Percentiles rank a stretch among this genome's conserved stretches.
phyloP scores from a whole-genome alignment of 2,797 vertebrate genomes.

The Muraenolepis orangiensis region DNA sequence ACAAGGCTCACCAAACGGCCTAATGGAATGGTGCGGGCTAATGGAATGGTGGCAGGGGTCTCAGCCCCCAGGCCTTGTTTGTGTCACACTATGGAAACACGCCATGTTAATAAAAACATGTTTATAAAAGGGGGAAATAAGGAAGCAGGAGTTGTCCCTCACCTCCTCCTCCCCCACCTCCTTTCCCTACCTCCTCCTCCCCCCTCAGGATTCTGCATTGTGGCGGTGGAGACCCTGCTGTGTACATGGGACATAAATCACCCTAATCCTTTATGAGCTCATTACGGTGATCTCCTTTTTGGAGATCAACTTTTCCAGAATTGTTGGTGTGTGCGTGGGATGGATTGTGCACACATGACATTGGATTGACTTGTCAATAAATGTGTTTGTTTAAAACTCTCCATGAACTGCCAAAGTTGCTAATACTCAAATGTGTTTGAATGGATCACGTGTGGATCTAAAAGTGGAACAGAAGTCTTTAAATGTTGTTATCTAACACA shows the following conservation, averaged over 20 bases:
- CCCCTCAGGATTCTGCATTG: neutral
- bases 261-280: neutral
- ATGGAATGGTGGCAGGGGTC: neutral
- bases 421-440: neutral
- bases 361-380: neutral
- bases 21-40: neutral
- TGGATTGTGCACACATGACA: too few relatives aligned
- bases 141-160: neutral
- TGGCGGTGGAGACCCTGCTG: neutral
- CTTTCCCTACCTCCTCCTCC: too few relatives aligned
- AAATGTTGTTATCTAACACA: neutral
- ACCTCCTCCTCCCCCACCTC: too few relatives aligned
- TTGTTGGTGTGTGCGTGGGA: too few relatives aligned
- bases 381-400: neutral
- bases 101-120: too few relatives aligned
- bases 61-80: neutral
- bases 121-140: neutral
- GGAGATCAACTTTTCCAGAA: neutral
- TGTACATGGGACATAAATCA: neutral
- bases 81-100: neutral
- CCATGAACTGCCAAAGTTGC: neutral
- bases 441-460: neutral
- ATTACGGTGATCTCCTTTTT: neutral
- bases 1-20: slow-evolving; percentile 23
- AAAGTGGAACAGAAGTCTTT: neutral